phyloP scores from a whole-genome alignment of 2,113 vertebrate genomes.

The Tichodroma muraria region DNA sequence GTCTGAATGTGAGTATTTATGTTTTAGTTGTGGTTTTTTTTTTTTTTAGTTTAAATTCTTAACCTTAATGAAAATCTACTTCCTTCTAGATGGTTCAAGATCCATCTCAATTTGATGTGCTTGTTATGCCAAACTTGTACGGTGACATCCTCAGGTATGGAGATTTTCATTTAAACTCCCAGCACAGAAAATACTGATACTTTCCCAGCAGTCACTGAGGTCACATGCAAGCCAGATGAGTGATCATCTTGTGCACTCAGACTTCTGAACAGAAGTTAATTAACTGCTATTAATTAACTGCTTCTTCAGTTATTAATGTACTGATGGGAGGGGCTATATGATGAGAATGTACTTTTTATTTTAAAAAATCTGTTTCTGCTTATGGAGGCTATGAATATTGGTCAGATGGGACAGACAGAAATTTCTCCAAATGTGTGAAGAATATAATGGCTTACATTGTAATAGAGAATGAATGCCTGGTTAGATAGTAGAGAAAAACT shows the following conservation, averaged over 20 bases:
- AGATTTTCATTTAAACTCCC: not conserved
- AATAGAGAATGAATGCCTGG: not conserved
- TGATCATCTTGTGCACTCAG: not conserved
- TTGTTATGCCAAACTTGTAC: constrained; percentile 96
- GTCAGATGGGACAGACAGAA: not conserved
- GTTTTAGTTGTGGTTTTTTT: not conserved
- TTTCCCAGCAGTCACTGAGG: not conserved
- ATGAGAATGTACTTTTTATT: not conserved
- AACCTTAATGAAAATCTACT: not conserved
- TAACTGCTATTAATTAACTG: no score
- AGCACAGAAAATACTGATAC: not conserved
- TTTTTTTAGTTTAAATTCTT: not conserved
- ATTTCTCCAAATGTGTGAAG: not conserved
- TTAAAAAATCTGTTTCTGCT: not conserved
- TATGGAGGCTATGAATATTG: not conserved
- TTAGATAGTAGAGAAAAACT: not conserved
- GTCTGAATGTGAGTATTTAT: constrained; percentile 85
- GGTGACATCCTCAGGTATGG: constrained; percentile 93
- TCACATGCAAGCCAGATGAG: not conserved
- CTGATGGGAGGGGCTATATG: not conserved
- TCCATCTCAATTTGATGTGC: constrained; percentile 91
- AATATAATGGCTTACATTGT: not conserved
- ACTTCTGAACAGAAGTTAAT: not conserved
- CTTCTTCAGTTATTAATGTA: not conserved
- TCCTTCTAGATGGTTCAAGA: constrained; percentile 92